Evolutionary conservation across 2,113 vertebrate genomes (phyloP), one percentile per base, ranked within the genome.

Genomic region (Chlorodrepanis virens): DNA sequence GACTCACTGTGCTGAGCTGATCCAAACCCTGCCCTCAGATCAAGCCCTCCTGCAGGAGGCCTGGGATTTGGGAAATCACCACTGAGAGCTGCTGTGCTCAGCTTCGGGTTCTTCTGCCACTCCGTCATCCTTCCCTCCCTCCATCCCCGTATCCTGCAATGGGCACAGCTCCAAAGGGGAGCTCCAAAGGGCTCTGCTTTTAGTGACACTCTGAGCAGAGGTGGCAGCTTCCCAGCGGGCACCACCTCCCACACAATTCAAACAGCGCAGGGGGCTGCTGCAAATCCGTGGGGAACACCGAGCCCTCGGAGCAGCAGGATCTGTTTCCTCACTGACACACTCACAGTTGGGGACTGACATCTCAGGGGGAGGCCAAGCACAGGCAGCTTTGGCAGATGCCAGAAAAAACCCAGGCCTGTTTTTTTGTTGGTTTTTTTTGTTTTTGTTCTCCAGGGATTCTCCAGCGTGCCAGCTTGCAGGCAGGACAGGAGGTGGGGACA

Each of bases 21-120:
- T 67, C 64, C 72, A 83, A 80, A n/a, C 87, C 35, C 81, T 52
- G 52, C 74, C 42, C 17, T 33, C 54, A 49, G 37, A 69, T 28
- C 77, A 42, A 11, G 44, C 23, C 64, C 39, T 88, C 57, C 65
- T 42, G 40, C 67, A 27, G 69, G 45, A 44, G 14, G 16, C 5
- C 35, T 42, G 31, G 28, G 8, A 14, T 25, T 7, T 9, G 35
- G 65, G 61, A 72, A 64, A 72, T 17, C 13, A 21, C 24, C 0
- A 0, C 77, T 25, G 69, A 17, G 65, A 60, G 52, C 74, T 61
- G 28, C 52, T 16, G n/a, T 20, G 33, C 75, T 82, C 3, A 0
- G 39, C 54, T 61, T 20, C 0, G 0, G 8, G 50, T 10, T 28
- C 60, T 39, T 42, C n/a, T 15, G 10, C 53, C 0, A 1, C n/a